Conservation (phyloP, 2,888 invertebrate genomes). For the Drosophila maculinotata region DNA sequence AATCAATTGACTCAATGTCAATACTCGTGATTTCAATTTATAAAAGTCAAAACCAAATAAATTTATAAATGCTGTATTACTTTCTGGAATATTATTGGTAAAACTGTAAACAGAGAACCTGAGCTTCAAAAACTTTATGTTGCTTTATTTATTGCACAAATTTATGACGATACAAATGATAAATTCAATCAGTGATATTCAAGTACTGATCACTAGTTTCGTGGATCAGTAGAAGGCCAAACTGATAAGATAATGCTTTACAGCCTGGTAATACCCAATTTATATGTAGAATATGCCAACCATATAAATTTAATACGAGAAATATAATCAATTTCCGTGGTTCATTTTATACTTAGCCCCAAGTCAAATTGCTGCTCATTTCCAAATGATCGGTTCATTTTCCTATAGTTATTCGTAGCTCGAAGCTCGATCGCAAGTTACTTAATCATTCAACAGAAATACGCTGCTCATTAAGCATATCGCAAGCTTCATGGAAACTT, state of each 20-base stretch:
- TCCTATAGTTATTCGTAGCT: conserved; percentile 19
- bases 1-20: conserved; percentile 29
- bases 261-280: background rate
- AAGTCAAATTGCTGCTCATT: conserved; percentile 25
- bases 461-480: conserved; percentile 52
- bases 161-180: background rate
- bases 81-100: background rate
- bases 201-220: background rate
- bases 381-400: conserved; percentile 27
- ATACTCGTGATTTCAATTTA: conserved; percentile 17
- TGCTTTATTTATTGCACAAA: background rate
- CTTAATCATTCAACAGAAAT: conserved; percentile 38
- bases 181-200: background rate
- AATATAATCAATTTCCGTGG: conserved; percentile 12
- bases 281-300: background rate
- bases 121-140: background rate
- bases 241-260: conserved; percentile 13
- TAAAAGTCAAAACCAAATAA: conserved; percentile 4
- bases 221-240: background rate
- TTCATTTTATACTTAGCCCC: conserved; percentile 4
- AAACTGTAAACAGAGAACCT: background rate
- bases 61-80: background rate
- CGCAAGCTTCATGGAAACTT: conserved; percentile 14
- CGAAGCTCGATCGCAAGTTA: conserved; percentile 32
- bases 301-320: conserved; percentile 1